phyloP scores from a whole-genome alignment of 2,888 invertebrate genomes.

The Chymomyza caudatula region DNA sequence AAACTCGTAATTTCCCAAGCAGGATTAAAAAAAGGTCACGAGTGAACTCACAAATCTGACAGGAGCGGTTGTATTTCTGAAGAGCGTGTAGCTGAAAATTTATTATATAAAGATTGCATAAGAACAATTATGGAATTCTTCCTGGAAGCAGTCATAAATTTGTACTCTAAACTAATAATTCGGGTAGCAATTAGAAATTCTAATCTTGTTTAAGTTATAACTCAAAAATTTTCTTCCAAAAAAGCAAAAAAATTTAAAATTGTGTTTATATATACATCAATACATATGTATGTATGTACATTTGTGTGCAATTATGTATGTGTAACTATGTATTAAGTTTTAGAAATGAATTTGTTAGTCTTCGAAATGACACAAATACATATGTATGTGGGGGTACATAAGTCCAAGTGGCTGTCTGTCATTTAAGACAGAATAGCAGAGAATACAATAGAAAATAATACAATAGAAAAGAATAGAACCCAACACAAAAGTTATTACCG shows the following conservation, averaged over 20 bases:
- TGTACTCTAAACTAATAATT: too few species aligned
- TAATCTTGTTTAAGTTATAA: background rate
- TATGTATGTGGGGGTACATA: background rate
- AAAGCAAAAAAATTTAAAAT: background rate
- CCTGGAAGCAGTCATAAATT: too few species aligned
- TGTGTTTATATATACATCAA: background rate
- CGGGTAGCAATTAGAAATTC: too few species aligned
- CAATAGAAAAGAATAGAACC: background rate
- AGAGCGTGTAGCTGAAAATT: too few species aligned
- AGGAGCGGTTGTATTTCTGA: too few species aligned
- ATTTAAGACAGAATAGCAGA: slow-evolving; percentile 8
- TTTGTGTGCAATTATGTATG: background rate
- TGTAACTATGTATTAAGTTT: background rate
- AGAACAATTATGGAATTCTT: too few species aligned
- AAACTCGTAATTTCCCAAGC: too few species aligned
- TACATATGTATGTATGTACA: background rate
- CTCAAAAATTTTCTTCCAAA: background rate
- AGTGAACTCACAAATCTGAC: too few species aligned
- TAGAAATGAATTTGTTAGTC: slow-evolving; percentile 2
- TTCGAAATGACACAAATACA: background rate
- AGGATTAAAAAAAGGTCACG: too few species aligned
- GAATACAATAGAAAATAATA: background rate
- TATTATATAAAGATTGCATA: too few species aligned
- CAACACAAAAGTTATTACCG: background rate
- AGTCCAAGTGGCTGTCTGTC: background rate